Evolutionary conservation across 2,888 invertebrate species (phyloP).

Genomic region (Pecten maximus): DNA sequence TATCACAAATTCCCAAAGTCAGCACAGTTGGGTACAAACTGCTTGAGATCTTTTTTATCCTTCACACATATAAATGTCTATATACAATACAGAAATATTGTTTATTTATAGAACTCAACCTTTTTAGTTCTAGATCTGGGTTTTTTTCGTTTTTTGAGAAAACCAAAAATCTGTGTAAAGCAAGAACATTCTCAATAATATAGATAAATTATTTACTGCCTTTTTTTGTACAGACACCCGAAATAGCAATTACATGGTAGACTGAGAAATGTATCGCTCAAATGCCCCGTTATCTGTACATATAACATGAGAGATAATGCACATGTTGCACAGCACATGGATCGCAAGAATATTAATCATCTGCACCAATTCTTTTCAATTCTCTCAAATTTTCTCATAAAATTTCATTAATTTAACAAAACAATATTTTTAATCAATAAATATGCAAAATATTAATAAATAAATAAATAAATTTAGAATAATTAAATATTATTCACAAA

Average conservation of each 20-base stretch:
- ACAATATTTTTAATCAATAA: no score
- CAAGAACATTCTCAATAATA: not conserved
- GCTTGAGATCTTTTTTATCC: not conserved
- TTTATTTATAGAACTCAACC: not conserved
- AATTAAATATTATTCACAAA: not conserved
- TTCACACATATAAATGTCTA: not conserved
- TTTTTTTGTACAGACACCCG: not conserved
- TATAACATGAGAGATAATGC: not conserved
- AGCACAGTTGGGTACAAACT: not conserved
- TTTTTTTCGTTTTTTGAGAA: not conserved
- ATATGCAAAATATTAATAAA: no score
- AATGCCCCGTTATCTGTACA: not conserved
- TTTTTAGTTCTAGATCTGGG: not conserved
- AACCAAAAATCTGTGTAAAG: not conserved
- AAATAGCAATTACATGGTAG: not conserved
- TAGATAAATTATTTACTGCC: not conserved
- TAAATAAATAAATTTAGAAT: no score
- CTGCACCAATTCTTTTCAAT: not conserved
- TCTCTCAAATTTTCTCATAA: not conserved
- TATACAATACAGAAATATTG: no score
- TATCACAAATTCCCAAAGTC: not conserved
- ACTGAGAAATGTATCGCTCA: not conserved
- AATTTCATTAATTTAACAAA: not conserved
- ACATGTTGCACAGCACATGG: not conserved
- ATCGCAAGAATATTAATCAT: not conserved